Evolutionary conservation across 1,140 invertebrate species (phyloP).

Genomic region (Diachasma alloeum): DNA sequence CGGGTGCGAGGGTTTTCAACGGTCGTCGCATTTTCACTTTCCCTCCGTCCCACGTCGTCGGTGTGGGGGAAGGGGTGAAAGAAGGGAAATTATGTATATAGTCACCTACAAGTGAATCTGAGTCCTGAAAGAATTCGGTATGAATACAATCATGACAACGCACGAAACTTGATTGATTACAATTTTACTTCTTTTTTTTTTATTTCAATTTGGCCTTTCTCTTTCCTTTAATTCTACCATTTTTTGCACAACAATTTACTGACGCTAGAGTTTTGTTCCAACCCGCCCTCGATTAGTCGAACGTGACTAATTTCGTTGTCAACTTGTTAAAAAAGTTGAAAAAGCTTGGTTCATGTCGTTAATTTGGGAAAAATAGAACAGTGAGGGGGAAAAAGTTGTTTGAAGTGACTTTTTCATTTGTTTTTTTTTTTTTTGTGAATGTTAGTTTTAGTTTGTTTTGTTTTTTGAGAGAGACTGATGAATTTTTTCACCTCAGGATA

Average conservation of each 20-base stretch:
- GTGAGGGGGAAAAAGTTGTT: not conserved
- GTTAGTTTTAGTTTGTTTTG: not conserved
- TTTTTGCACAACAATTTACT: not conserved
- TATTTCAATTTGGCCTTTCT: not conserved
- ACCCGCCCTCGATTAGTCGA: conserved; percentile 22
- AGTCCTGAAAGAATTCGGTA: conserved; percentile 25
- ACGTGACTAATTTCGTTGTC: conserved; percentile 28
- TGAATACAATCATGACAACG: conserved; percentile 1
- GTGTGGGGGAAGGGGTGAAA: not conserved
- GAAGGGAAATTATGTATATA: not conserved
- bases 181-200: conserved; percentile 21
- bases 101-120: conserved; percentile 6
- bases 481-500: not conserved
- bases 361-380: conserved; percentile 7
- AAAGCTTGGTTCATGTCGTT: not conserved
- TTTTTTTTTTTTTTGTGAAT: not conserved
- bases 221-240: not conserved
- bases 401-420: not conserved
- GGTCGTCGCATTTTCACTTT: not conserved
- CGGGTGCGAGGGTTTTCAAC: conserved; percentile 8
- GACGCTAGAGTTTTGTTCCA: conserved; percentile 14
- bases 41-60: not conserved
- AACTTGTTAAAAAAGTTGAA: conserved; percentile 8
- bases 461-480: not conserved
- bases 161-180: conserved; percentile 16